Evolutionary conservation across 92 coral and sea anemone species (phyloP), one percentile per base, ranked within the genome.

Genomic region (Epizoanthus rinbou): DNA sequence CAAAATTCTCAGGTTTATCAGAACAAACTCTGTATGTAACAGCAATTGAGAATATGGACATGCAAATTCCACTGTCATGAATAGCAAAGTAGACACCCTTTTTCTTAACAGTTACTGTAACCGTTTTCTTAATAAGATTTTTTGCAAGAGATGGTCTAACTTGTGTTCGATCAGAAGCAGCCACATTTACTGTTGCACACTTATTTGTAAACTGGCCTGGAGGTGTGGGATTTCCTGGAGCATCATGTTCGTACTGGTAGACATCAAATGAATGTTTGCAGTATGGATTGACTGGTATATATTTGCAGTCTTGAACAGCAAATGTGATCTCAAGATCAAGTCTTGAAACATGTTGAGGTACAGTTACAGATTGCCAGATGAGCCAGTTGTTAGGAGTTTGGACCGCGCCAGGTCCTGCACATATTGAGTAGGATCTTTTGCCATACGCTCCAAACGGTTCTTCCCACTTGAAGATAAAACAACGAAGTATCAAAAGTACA

Each of bases 21-120:
- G 60, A 56, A 56, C 60, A 56, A 56, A 11, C 2, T 56, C 60
- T 11, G 60, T 56, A 56, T 56, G 8, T 2, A 56, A 56, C 60
- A 56, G 60, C 60, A 56, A 73, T 60, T 19, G 79, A 73, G 54
- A 73, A 73, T 11, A 73, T 73, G 62, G 79, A 73, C 79, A 73
- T 73, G 79, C 79, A 73, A 23, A 52, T 16, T 73, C 79, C 79
- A 21, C 17, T 50, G 39, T 73, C 79, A 56, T 56, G 60, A 56
- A 56, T 56, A 18, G 60, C 60, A 56, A 56, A 56, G 6, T 2
- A 56, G n/a, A 56, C 60, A 56, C 60, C 60, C n/a, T 18, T 56
- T 56, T 56, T 56, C 60, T 56, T 2, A 11, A 56, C 60, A 56
- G 35, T 52, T 21, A 60, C 79, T 73, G 50, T 60, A 73, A 73